Percentiles rank a stretch among this genome's conserved stretches.
These are phyloP conservation scores for Drosophila nr. fundita DNA, from an alignment of 2,888 invertebrate genomes.

Conservation along the genomic window DNA sequence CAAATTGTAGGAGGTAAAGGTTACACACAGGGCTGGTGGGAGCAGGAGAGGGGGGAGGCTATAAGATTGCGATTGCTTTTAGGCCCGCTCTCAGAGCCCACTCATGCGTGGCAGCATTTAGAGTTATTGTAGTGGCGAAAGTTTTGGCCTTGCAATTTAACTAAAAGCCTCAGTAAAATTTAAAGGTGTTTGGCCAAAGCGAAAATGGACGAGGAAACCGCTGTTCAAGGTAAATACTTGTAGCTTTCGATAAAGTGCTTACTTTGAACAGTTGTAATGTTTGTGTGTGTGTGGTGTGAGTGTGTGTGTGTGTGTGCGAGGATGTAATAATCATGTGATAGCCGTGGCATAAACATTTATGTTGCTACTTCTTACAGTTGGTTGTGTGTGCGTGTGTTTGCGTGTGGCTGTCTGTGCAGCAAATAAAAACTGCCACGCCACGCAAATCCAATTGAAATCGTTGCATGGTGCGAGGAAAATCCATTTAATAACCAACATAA, in stretches of 20 bases:
- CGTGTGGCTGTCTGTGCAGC: slow-evolving; percentile 28
- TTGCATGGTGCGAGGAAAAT: slow-evolving; percentile 67
- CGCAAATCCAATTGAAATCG: slow-evolving; percentile 78
- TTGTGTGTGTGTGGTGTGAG: not conserved
- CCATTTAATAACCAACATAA: slow-evolving; percentile 80
- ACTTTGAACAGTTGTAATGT: slow-evolving; percentile 29
- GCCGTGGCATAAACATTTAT: slow-evolving; percentile 69
- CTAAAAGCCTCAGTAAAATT: slow-evolving; percentile 74
- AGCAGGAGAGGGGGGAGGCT: not conserved
- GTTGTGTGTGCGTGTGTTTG: slow-evolving; percentile 15
- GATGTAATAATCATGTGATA: slow-evolving; percentile 62
- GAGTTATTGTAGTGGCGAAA: slow-evolving; percentile 73
- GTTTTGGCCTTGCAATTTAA: slow-evolving; percentile 66
- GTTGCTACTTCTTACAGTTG: slow-evolving; percentile 49
- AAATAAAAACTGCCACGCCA: slow-evolving; percentile 55
- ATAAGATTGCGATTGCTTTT: slow-evolving; percentile 54
- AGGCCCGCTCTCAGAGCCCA: slow-evolving; percentile 34
- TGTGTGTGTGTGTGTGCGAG: not conserved
- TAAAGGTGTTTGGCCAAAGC: slow-evolving; percentile 64
- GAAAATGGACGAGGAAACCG: slow-evolving; percentile 2
- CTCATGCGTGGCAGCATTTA: slow-evolving; percentile 57
- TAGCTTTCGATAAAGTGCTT: slow-evolving; percentile 57
- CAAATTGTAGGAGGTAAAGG: slow-evolving; percentile 70
- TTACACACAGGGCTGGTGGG: not conserved
- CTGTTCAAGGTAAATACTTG: slow-evolving; percentile 41